Base-by-base conservation (phyloP, 2,797 vertebrate species). In the Cygnus olor region DNA sequence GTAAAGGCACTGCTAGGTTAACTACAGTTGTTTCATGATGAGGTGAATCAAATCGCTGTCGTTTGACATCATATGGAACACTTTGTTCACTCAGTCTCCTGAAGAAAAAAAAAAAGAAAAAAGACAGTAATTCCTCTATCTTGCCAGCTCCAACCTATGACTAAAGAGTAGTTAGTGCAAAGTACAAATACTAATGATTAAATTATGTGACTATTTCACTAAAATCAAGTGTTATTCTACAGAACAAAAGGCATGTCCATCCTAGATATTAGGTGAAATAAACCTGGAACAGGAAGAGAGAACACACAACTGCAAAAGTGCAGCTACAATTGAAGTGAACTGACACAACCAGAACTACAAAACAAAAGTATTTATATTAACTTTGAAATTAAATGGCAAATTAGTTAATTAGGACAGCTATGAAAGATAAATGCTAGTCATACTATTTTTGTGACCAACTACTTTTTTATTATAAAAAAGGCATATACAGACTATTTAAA, bases 61-160 rank as follows among this genome's bases (percentile, higher is more conserved):
- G 98, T 97, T 99, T 99, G 79, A 96, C 80, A 61, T 96, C 94
- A 84, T 95, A 85, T 47, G 97, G 85, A 96, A 85, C 17, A 68
- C 51, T 96, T 86, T 97, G 95, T 45, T 98, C 98, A 32, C 97
- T 97, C 85, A 94, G 98, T 93, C 99, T 98, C 98, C 99, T 99
- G 93, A 76, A 97, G 97, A 85, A 95, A 27, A 73, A 34, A 63
- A 97, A 97, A 85, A 95, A 25, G 74, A 6, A 89, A 72, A 89
- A 11, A n/a, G 57, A 28, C 6, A 30, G 71, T 49, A 74, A 90
- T 2, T 74, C 45, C 45, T 90, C 68, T 54, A 85, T 9, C 66
- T 36, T 56, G 17, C 53, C 89, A 95, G 2, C 45, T 51, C 72
- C 71, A 89, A n/a, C 2, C 65, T 42, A 66, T 0, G n/a, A 93